Evolutionary conservation across 1,140 invertebrate genomes (phyloP), one percentile per base, ranked within the genome.

Genomic region (Coelopa frigida): DNA sequence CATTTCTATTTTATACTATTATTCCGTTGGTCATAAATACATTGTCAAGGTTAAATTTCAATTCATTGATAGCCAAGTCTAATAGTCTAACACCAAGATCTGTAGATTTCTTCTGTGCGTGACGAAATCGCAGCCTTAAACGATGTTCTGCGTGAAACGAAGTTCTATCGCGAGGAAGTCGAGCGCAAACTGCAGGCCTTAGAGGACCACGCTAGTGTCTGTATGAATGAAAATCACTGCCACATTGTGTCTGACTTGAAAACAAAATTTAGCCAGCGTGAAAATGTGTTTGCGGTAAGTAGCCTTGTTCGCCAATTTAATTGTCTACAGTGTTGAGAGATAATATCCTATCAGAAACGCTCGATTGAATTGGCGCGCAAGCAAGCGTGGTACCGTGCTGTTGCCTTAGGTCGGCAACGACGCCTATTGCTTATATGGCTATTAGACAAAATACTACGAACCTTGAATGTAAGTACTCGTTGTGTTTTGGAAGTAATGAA

Each of bases 371-470:
- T 70, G 44, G 53, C 59, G 0, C 50, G 67, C 5, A 70, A 70
- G 32, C 67, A 70, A 49, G 45, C 64, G 10, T 70, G 67, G 67
- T 54, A 64, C n/a, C 54, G 67, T 22, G 60, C 55, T 0, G 58
- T 70, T 17, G 67, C 61, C 5, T 20, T 70, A 10, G 68, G 57
- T 39, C 37, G 21, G 3, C 51, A 61, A 6, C 51, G 61, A 7
- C 50, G 59, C 17, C 17, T 44, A 2, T 29, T 60, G 3, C 50
- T 70, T 4, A 56, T 74, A 5, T 84, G 82, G 79, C 54, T 87
- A 2, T 56, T 85, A 12, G 73, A 74, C 47, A 73, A 76, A 2
- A 70, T 82, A 0, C 53, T 82, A 0, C 58, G 69, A 7, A 82
- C 81, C 0, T 50, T 69, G 22, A 57, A 56, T 42, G 65, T 68